A percentile compares a stretch with the other conserved stretches of the same genome.
Conservation (phyloP, 2,888 invertebrate species). For the Aleiodes alternator region DNA sequence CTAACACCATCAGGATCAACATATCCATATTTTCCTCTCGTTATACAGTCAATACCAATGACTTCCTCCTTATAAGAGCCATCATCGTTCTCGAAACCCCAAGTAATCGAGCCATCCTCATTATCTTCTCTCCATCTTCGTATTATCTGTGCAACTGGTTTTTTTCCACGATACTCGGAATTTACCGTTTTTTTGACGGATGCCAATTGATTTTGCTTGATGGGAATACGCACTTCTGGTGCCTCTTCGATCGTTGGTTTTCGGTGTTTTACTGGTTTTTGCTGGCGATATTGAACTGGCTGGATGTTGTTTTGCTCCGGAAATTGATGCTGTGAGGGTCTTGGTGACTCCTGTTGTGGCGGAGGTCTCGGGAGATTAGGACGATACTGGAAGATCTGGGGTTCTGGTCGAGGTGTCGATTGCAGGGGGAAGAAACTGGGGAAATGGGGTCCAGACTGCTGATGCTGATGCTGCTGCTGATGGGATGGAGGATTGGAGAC, state of each 20-base stretch:
- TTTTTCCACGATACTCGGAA: slow-evolving; percentile 76
- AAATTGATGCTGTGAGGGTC: slow-evolving; percentile 4
- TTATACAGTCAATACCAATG: slow-evolving; percentile 86
- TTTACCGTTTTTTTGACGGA: slow-evolving; percentile 47
- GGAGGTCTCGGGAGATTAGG: slow-evolving; percentile 22
- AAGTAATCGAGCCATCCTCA: slow-evolving; percentile 85
- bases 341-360: slow-evolving; percentile 30
- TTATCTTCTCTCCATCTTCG: slow-evolving; percentile 85
- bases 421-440: slow-evolving; percentile 48
- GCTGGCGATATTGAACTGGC: slow-evolving; percentile 60
- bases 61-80: slow-evolving; percentile 91
- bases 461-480: too few species aligned
- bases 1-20: slow-evolving; percentile 89
- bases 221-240: slow-evolving; percentile 49
- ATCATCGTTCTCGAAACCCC: slow-evolving; percentile 93
- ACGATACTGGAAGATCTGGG: slow-evolving; percentile 47
- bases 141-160: slow-evolving; percentile 80
- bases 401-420: slow-evolving; percentile 51
- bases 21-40: slow-evolving; percentile 89
- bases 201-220: slow-evolving; percentile 49
- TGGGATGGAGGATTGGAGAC: slow-evolving; percentile 38
- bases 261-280: slow-evolving; percentile 62
- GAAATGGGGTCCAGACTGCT: background rate
- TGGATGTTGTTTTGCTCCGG: slow-evolving; percentile 43
- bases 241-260: slow-evolving; percentile 60